phyloP scores from a whole-genome alignment of 2,888 invertebrate species.

The Tachystola acroxantha region DNA sequence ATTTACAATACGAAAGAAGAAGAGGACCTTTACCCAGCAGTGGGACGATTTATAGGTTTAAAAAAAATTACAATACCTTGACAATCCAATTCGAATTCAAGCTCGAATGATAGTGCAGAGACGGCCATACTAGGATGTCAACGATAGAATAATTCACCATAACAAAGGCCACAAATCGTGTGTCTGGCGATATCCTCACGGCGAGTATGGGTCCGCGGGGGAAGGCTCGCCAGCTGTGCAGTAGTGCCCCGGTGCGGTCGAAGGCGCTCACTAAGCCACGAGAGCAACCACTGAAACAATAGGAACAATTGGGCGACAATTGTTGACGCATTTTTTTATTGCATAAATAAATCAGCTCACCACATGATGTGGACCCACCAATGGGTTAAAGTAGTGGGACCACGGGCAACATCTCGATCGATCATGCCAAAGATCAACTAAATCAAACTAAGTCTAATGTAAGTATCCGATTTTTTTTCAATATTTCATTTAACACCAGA shows the following conservation, averaged over 20 bases:
- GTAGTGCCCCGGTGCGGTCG: slow-evolving; percentile 18
- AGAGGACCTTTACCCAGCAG: too few species aligned
- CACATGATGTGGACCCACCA: too few species aligned
- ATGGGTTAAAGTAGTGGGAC: too few species aligned
- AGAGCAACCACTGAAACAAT: slow-evolving; percentile 48
- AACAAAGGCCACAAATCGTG: slow-evolving; percentile 46
- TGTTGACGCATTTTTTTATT: too few species aligned
- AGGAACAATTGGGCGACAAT: background rate
- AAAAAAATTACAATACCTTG: slow-evolving; percentile 38
- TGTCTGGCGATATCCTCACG: slow-evolving; percentile 54
- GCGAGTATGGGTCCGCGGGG: slow-evolving; percentile 25
- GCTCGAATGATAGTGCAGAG: slow-evolving; percentile 27
- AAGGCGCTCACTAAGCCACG: slow-evolving; percentile 37
- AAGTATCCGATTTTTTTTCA: too few species aligned
- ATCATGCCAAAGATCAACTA: too few species aligned
- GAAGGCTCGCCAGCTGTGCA: slow-evolving; percentile 23
- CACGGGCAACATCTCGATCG: too few species aligned
- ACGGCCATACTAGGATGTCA: slow-evolving; percentile 49
- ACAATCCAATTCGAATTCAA: slow-evolving; percentile 39
- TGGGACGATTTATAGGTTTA: too few species aligned
- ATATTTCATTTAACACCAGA: too few species aligned
- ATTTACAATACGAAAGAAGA: too few species aligned
- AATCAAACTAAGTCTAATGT: too few species aligned
- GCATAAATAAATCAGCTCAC: too few species aligned
- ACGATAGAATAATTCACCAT: slow-evolving; percentile 31